phyloP scores from a whole-genome alignment of 2,888 invertebrate genomes.

The Cyclophora punctaria region DNA sequence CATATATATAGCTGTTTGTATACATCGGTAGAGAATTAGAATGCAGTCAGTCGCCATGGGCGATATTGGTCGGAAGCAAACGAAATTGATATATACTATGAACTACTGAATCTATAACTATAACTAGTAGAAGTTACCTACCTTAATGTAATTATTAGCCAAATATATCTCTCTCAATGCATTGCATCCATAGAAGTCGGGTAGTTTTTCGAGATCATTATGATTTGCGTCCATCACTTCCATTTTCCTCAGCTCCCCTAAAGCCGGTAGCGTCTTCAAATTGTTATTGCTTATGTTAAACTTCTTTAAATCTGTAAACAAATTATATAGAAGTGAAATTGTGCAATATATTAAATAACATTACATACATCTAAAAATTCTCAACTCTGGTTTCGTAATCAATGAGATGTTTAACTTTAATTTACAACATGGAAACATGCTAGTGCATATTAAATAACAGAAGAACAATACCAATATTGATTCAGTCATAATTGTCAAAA shows the following conservation, averaged over 20 bases:
- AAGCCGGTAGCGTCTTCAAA: conserved; percentile 77
- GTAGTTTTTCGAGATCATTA: conserved; percentile 85
- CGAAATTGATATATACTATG: no score
- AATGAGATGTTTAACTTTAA: no score
- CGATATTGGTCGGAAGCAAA: no score
- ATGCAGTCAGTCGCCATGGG: no score
- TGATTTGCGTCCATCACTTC: conserved; percentile 86
- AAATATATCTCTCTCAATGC: conserved; percentile 86
- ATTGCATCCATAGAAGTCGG: conserved; percentile 84
- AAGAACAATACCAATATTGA: no score
- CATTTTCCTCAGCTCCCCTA: conserved; percentile 84
- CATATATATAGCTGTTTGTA: no score
- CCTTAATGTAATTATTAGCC: conserved; percentile 87
- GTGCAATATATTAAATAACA: not conserved
- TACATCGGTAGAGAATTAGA: no score
- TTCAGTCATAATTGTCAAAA: no score
- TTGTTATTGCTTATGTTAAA: conserved; percentile 84
- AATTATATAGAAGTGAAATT: not conserved
- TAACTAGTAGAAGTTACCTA: conserved; percentile 27
- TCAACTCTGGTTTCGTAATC: no score
- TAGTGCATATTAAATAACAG: no score
- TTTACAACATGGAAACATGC: no score
- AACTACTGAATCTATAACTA: no score
- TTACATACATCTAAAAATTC: not conserved
- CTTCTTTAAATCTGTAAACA: conserved; percentile 77